Conservation (phyloP, 2,113 vertebrate species). For the Chamaetylas fuelleborni region DNA sequence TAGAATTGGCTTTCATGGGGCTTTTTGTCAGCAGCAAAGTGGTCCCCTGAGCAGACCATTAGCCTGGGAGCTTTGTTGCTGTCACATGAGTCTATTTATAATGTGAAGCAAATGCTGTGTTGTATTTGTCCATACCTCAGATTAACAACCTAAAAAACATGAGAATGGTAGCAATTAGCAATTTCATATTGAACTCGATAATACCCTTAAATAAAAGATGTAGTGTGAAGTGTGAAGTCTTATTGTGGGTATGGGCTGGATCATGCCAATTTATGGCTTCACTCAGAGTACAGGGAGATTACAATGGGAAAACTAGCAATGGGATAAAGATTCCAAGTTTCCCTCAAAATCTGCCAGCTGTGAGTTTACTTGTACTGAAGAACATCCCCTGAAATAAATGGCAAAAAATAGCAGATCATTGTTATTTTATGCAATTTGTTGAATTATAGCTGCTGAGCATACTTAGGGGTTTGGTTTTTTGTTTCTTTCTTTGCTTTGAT, state of each 20-base stretch:
- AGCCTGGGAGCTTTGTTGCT: neutral
- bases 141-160: neutral
- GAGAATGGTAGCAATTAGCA: neutral
- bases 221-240: neutral
- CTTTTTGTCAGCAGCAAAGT: constrained; percentile 1
- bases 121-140: neutral
- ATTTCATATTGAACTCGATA: neutral
- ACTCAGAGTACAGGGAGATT: neutral
- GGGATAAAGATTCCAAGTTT: neutral
- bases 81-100: neutral
- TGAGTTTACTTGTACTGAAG: neutral
- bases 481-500: neutral
- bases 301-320: neutral
- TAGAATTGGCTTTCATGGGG: neutral
- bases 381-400: neutral
- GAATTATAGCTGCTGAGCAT: neutral
- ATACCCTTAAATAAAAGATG: neutral
- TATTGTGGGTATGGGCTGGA: neutral
- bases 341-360: neutral
- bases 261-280: neutral
- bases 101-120: neutral
- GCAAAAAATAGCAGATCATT: neutral
- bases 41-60: constrained; percentile 21
- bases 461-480: neutral
- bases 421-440: neutral